Evolutionary conservation across 1,140 invertebrate species (phyloP), one percentile per base, ranked within the genome.

Genomic region (Macrosteles quadrilineatus): DNA sequence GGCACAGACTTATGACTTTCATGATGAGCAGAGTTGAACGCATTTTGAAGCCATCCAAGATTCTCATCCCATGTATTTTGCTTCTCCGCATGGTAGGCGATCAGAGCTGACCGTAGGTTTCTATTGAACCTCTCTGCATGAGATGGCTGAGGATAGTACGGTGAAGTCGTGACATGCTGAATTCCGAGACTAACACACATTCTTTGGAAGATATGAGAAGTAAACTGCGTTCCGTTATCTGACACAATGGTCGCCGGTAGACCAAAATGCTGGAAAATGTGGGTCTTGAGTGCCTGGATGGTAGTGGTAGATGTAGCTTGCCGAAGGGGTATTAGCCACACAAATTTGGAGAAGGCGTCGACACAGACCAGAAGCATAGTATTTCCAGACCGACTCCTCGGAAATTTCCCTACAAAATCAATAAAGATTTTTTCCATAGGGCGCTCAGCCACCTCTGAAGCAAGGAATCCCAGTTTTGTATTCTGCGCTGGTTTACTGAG

Each of bases 51-150:
- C 17, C 57, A 59, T n/a, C 25, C n/a, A 29, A 59, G 30, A 23
- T 31, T 59, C 9, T 59, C n/a, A 59, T 23, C 30, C 57, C 57
- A 59, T 25, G 17, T 59, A 3, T 9, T 59, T n/a, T 59, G 57
- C 21, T 12, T 1, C n/a, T 59, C 21, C 1, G 1, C 57, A 59
- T 59, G 57, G 57, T 3, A 59, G 1, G 57, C 9, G 25, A 59
- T 59, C 25, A 59, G 57, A 31, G 57, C 9, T 17, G 25, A 17
- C 30, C 21, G n/a, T 23, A 59, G 30, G 25, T n/a, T 59, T n/a
- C 57, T 1, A 31, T 59, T 9, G 25, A 59, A 9, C 12, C 57
- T 59, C 21, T 21, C 57, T 3, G 11, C 9, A 1, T 29, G 25
- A 3, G 25, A 29, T 21, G 57, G 57, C 4, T 9, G 6, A 21